Evolutionary conservation across 2,113 vertebrate species (phyloP), one percentile per base, ranked within the genome.

Genomic region (Nycticorax nycticorax): DNA sequence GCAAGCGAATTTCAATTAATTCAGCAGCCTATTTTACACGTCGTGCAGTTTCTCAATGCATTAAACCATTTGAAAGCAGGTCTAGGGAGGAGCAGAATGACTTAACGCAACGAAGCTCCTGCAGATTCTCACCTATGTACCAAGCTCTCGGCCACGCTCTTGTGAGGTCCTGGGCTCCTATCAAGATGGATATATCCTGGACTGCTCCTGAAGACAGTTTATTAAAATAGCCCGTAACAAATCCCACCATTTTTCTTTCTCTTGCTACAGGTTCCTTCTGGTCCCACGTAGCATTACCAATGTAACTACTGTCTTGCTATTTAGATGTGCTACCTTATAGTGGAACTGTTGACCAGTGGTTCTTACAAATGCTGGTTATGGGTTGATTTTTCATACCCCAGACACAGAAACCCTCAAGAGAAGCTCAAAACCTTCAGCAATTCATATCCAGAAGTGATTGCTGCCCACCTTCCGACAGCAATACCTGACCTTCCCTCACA

Each of bases 281-380:
- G 32, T 52, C 48, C 56, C 27, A 10, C 2, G 8, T 1, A 41
- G n/a, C 30, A 2, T 14, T 12, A 33, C 19, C 37, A 24, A 9
- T 0, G 4, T 7, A 32, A 19, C 30, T 4, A 28, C n/a, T 5
- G 39, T 7, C 68, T 47, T 3, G 11, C 55, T 55, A 5, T 55
- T 62, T 5, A 35, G 48, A 75, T 21, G 6, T 12, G 0, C 18
- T 11, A 8, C 37, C 28, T 55, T 15, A 1, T 2, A 9, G 35
- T 19, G 26, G 35, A 57, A 17, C 17, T 16, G 28, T 5, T 77
- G 20, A 18, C 63, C 21, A 10, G 39, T 5, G 8, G 9, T 15
- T 27, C 64, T 39, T n/a, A 32, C 8, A 32, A 53, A 32, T 5
- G 22, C 12, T 5, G 39, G 45, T 10, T 47, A 19, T 0, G 10